phyloP scores from a whole-genome alignment of 1,140 invertebrate genomes.

The Sitobion miscanthi region DNA sequence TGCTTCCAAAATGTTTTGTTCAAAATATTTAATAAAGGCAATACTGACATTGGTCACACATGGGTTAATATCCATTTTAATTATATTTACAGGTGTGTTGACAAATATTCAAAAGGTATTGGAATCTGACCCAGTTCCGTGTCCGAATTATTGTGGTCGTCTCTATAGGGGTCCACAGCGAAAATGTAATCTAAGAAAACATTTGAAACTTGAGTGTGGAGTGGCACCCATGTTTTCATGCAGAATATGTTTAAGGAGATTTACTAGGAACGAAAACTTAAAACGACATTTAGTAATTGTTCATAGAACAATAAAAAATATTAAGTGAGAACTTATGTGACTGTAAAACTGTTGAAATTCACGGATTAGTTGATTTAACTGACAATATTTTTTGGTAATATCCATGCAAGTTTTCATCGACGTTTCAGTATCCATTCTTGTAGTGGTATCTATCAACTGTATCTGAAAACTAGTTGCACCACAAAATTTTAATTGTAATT shows the following conservation, averaged over 20 bases:
- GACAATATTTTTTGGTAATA: background rate
- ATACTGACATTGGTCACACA: background rate
- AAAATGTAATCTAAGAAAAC: conserved; percentile 61
- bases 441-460: background rate
- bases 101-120: background rate
- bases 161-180: conserved; percentile 59
- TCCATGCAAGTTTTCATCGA: background rate
- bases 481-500: background rate
- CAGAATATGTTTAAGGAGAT: conserved; percentile 62
- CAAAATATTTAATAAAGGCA: background rate
- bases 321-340: background rate
- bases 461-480: background rate
- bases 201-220: conserved; percentile 61
- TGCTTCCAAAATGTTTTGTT: background rate
- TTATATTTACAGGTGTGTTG: background rate
- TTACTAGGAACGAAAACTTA: conserved; percentile 65
- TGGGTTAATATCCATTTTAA: background rate
- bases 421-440: background rate
- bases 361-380: background rate
- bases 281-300: conserved; percentile 62
- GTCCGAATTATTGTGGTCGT: conserved; percentile 60
- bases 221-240: conserved; percentile 62
- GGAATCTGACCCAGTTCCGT: background rate
- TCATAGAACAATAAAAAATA: conserved; percentile 25
- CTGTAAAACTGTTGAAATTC: background rate